Evolutionary conservation across 2,797 vertebrate genomes (phyloP).

Genomic region (Nannoperca australis): DNA sequence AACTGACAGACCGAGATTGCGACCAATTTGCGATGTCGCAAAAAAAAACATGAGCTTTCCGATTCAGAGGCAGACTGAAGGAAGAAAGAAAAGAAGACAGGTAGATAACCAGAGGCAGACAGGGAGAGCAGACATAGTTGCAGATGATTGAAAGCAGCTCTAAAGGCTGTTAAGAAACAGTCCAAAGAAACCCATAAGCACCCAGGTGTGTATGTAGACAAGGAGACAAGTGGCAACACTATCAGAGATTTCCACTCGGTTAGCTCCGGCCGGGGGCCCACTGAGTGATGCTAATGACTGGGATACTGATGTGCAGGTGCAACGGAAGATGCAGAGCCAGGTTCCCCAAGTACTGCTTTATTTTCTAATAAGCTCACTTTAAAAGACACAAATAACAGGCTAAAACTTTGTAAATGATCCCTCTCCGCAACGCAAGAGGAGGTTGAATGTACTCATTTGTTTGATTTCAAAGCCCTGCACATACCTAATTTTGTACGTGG

Average conservation of each 20-base stretch:
- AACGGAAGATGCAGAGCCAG: slow-evolving; percentile 40
- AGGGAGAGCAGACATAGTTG: slow-evolving; percentile 28
- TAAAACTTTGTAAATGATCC: slow-evolving; percentile 19
- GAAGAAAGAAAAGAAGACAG: slow-evolving; percentile 23
- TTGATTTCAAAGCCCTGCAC: slow-evolving; percentile 27
- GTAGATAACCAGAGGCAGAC: slow-evolving; percentile 30
- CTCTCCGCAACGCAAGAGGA: not conserved
- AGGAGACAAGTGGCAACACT: slow-evolving; percentile 40
- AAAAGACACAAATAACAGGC: slow-evolving; percentile 17
- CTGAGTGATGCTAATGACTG: slow-evolving; percentile 71
- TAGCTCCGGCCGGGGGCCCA: slow-evolving; percentile 54
- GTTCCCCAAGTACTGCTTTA: slow-evolving; percentile 38
- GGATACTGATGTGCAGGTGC: slow-evolving; percentile 64
- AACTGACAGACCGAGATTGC: not conserved
- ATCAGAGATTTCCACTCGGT: slow-evolving; percentile 66
- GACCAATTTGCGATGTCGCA: too few relatives aligned
- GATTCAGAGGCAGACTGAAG: slow-evolving; percentile 4
- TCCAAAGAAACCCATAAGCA: slow-evolving; percentile 38
- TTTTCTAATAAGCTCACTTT: slow-evolving; percentile 27
- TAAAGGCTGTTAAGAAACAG: slow-evolving; percentile 45
- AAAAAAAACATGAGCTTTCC: not conserved
- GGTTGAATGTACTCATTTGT: slow-evolving; percentile 9
- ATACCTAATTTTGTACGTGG: not conserved
- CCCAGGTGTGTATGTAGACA: slow-evolving; percentile 52
- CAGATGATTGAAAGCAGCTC: slow-evolving; percentile 50